Base-by-base conservation (phyloP, 1,140 invertebrate genomes). In the Cotesia chilonis region DNA sequence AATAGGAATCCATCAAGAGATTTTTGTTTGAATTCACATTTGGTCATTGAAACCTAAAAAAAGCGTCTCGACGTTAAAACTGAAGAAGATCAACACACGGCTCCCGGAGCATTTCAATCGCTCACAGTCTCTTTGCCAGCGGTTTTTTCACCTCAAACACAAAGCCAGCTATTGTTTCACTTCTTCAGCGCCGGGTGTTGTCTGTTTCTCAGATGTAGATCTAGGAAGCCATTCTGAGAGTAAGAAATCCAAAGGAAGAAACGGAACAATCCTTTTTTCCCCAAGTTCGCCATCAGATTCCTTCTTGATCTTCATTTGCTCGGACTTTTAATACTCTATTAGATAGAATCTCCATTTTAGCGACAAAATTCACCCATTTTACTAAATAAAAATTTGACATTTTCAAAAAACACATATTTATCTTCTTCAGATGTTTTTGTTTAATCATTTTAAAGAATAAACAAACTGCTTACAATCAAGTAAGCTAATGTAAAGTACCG, bases 121-220 rank as follows among this genome's bases (percentile, higher is more conserved):
- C 77, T 80, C 75, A 78, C 74, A 80, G 75, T 74, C 74, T 78
- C 77, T 80, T 79, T 77, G 70, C 66, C 70, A 72, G 70, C 55
- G 72, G 72, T 74, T 78, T 76, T 78, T 79, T 77, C 75, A 76
- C 76, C 75, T 75, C 76, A 67, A 41, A 20, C 73, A 79, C 79
- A 79, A 81, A 80, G 79, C 77, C 52, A 0, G 57, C 78, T 78
- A 81, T 81, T 81, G 80, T 81, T 81, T 81, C 78, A 77, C 59
- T 72, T 72, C 68, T 73, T 75, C 76, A 71, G 73, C 64, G 60
- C 28, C 20, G 41, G 10, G 37, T 37, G 12, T 7, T 67, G 55
- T 36, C 67, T 67, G 55, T 36, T 72, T 67, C 54, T 67, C 52
- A 67, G 54, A 65, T 51, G 55, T 41, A 9, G 67, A 67, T 28